These are phyloP conservation scores for Trigoniulus corallinus DNA, from an alignment of 1,140 invertebrate genomes.

Conservation along the genomic window DNA sequence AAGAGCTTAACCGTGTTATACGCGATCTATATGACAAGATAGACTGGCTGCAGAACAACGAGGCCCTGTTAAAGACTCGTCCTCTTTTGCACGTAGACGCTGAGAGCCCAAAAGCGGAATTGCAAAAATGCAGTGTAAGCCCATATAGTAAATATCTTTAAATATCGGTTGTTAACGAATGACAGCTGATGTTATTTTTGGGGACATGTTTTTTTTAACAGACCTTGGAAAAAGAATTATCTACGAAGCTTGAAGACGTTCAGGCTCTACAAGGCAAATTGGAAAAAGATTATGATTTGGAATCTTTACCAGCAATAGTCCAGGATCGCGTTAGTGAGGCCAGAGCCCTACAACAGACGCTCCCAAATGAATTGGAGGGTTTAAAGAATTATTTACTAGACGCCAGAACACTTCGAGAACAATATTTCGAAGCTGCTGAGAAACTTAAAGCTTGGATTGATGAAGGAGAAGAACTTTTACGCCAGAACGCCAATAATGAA, in stretches of 20 bases:
- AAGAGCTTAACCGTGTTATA: constrained; percentile 64
- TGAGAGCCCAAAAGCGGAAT: constrained; percentile 58
- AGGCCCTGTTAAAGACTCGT: constrained; percentile 59
- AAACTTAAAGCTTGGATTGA: constrained; percentile 68
- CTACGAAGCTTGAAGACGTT: constrained; percentile 45
- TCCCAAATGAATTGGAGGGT: constrained; percentile 62
- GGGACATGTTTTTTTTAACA: constrained; percentile 16
- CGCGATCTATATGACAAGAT: constrained; percentile 61
- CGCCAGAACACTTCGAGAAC: constrained; percentile 8
- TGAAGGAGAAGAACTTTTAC: constrained; percentile 58
- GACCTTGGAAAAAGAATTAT: constrained; percentile 44
- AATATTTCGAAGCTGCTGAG: constrained; percentile 13
- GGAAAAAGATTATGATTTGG: constrained; percentile 40
- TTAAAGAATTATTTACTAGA: constrained; percentile 28
- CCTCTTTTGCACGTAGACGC: constrained; percentile 61
- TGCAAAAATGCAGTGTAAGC: constrained; percentile 51
- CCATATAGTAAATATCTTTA: neutral
- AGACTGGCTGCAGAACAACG: constrained; percentile 67
- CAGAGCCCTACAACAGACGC: constrained; percentile 48
- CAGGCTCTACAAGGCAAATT: constrained; percentile 45
- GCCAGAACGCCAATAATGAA: constrained; percentile 59
- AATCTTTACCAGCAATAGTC: constrained; percentile 51
- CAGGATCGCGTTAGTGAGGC: constrained; percentile 68
- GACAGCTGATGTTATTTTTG: neutral
- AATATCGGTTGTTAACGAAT: neutral